Percentiles rank a stretch among this genome's conserved stretches.
Conservation (phyloP, 2,888 invertebrate species). For the Cataglyphis cursor region DNA sequence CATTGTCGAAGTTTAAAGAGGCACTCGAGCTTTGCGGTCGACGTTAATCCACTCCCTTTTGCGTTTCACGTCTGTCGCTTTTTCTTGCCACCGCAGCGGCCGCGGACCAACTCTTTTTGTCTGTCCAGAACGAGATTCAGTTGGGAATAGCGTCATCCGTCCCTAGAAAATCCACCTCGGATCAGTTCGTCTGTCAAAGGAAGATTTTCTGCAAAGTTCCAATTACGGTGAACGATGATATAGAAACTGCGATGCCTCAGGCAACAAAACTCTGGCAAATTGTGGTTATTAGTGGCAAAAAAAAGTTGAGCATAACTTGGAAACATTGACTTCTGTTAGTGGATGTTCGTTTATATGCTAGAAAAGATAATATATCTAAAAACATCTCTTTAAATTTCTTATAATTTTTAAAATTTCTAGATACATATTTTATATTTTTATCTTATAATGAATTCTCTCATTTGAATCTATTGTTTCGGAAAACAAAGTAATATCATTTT, state of each 20-base stretch:
- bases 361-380: background rate
- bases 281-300: slow-evolving; percentile 60
- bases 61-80: slow-evolving; percentile 41
- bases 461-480: background rate
- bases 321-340: slow-evolving; percentile 7
- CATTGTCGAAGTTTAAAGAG: slow-evolving; percentile 45
- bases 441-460: background rate
- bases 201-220: slow-evolving; percentile 72
- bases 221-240: slow-evolving; percentile 74
- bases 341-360: background rate
- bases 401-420: background rate
- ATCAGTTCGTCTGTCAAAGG: slow-evolving; percentile 70
- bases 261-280: slow-evolving; percentile 56
- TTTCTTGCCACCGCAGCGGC: slow-evolving; percentile 34
- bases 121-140: slow-evolving; percentile 58
- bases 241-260: slow-evolving; percentile 64
- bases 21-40: slow-evolving; percentile 20
- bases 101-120: slow-evolving; percentile 48
- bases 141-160: slow-evolving; percentile 68
- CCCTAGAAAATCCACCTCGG: slow-evolving; percentile 61
- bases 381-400: background rate
- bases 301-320: slow-evolving; percentile 1
- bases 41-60: slow-evolving; percentile 38
- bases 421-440: background rate
- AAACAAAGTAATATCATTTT: background rate